Base-by-base conservation (phyloP, 2,888 invertebrate genomes). In the Chymomyza procnemis region DNA sequence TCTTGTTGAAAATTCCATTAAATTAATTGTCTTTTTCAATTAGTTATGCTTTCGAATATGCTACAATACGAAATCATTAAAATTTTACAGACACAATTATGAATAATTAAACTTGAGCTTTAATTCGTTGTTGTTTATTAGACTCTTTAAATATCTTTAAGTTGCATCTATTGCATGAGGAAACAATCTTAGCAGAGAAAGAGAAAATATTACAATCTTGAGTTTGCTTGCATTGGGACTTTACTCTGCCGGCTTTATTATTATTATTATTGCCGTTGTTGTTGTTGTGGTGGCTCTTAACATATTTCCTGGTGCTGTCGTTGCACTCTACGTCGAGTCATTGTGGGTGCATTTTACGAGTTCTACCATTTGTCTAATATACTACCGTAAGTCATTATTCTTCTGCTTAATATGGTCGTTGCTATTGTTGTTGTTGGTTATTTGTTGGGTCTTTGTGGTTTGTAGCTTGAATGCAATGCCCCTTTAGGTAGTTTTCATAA, bases 291-390 rank as follows among this genome's bases (percentile, higher is more conserved):
- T 47, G 61, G 61, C 67, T 41, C 66, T 67, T 55, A 66, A 48
- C 65, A 67, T 65, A 58, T 62, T 70, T 73, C 62, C 55, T 69
- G 67, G 61, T 61, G 59, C 67, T 62, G 61, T 64, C 68, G 63
- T 47, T 60, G 18, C 47, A 30, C 34, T 18, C 50, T 50, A 8
- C 50, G 19, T 9, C 50, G 19, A 16, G 22, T 55, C 54, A 55
- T 63, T 63, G 19, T 30, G 22, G 59, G 67, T 73, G 64, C 48
- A 66, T 73, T 71, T 75, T 72, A 68, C 69, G 67, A 52, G 69
- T 61, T 58, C 55, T 26, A 58, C 58, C 67, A 71, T 72, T 72
- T 71, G 66, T 66, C 66, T 70, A 74, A 75, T 68, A 71, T 72
- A 65, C 63, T 65, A 66, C 73, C 61, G 67, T 64, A 61, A 41